Conservation (phyloP, 2,888 invertebrate species). For the Eupeodes latifasciatus region DNA sequence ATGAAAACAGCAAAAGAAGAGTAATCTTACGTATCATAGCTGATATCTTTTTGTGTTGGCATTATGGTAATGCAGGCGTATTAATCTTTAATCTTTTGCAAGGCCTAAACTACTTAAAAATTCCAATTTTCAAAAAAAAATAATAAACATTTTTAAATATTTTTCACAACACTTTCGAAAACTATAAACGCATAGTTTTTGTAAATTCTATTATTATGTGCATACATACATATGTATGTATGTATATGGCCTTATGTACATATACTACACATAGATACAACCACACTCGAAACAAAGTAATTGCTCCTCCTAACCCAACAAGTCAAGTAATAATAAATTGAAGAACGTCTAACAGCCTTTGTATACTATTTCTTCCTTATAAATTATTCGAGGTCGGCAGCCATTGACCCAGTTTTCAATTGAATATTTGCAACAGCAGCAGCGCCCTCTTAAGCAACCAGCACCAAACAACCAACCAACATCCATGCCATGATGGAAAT, state of each 20-base stretch:
- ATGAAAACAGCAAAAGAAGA: too few species aligned
- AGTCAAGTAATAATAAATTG: slow-evolving; percentile 65
- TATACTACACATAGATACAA: background rate
- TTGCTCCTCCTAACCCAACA: slow-evolving; percentile 44
- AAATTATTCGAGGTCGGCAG: slow-evolving; percentile 52
- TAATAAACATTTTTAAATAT: too few species aligned
- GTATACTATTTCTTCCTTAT: slow-evolving; percentile 4
- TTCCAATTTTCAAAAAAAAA: too few species aligned
- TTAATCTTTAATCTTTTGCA: too few species aligned
- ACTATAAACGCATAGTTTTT: too few species aligned
- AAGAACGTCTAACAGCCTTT: slow-evolving; percentile 53
- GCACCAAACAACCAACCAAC: background rate
- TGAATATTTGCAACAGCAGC: slow-evolving; percentile 47
- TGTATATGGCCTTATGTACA: background rate
- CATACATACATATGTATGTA: background rate
- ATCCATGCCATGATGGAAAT: slow-evolving; percentile 20
- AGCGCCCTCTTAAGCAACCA: slow-evolving; percentile 46
- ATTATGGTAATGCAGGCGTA: too few species aligned
- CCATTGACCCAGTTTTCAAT: slow-evolving; percentile 72
- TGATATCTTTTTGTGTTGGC: too few species aligned
- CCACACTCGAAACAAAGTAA: slow-evolving; percentile 54
- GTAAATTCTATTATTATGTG: slow-evolving; percentile 16
- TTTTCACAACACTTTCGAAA: background rate
- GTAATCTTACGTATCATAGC: too few species aligned
- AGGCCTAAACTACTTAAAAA: too few species aligned